Evolutionary conservation across 2,797 vertebrate species (phyloP).

Genomic region (Phataginus tricuspis): DNA sequence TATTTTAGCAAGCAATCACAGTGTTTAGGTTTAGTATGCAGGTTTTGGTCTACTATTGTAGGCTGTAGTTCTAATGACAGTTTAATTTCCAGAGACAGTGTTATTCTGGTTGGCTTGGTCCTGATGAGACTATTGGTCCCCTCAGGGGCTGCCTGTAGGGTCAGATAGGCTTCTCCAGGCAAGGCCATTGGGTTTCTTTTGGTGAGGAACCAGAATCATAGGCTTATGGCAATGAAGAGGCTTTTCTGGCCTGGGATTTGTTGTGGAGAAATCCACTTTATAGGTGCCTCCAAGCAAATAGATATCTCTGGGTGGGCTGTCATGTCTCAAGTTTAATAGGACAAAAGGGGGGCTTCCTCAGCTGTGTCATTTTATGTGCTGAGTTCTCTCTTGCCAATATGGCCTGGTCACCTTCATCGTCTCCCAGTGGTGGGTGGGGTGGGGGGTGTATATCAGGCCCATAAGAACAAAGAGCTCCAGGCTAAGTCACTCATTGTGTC

Average conservation of each 20-base stretch:
- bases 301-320: not conserved
- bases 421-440: not conserved
- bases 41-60: not conserved
- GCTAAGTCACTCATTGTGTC: not conserved
- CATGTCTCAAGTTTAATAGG: not conserved
- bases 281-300: not conserved
- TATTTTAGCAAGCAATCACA: not conserved
- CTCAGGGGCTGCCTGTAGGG: not conserved
- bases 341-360: not conserved
- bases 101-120: not conserved
- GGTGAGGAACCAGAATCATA: not conserved
- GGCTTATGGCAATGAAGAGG: not conserved
- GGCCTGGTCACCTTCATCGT: not conserved
- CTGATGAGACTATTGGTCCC: not conserved
- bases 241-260: not conserved
- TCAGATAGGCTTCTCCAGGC: not conserved
- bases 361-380: not conserved
- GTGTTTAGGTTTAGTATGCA: not conserved
- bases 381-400: not conserved
- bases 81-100: not conserved
- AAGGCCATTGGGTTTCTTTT: not conserved
- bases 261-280: not conserved
- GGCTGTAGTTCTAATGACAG: not conserved
- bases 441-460: not conserved
- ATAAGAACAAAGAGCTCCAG: not conserved